Conservation (phyloP, 2,888 invertebrate species). For the Carabus problematicus region DNA sequence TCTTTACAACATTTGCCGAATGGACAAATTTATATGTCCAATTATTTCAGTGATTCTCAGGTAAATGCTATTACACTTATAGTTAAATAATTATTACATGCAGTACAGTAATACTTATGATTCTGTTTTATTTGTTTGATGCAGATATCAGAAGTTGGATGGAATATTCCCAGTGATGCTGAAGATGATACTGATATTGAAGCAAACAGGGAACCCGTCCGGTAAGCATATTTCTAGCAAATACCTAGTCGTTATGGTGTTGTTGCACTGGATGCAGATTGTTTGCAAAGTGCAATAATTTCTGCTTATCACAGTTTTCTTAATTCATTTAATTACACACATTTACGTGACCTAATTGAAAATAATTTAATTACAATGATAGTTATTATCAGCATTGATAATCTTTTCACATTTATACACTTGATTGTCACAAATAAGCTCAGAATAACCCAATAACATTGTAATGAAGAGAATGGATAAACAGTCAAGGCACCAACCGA, state of each 20-base stretch:
- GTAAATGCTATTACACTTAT: too few relatives aligned
- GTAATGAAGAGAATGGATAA: too few relatives aligned
- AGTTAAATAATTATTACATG: neutral
- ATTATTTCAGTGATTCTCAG: constrained; percentile 35
- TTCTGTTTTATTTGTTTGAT: constrained; percentile 15
- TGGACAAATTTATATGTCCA: constrained; percentile 26
- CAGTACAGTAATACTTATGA: neutral
- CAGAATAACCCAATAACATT: too few relatives aligned
- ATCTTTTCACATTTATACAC: too few relatives aligned
- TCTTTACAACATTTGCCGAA: constrained; percentile 35
- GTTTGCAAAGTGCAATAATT: neutral
- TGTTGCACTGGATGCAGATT: neutral
- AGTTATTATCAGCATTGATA: too few relatives aligned
- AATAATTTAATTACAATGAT: too few relatives aligned
- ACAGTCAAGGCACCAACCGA: neutral
- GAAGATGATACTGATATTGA: constrained; percentile 38
- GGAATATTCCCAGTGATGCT: constrained; percentile 33
- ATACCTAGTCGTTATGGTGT: too few relatives aligned
- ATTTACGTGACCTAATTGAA: neutral
- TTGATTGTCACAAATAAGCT: too few relatives aligned
- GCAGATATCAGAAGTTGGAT: constrained; percentile 33
- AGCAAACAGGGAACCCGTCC: constrained; percentile 20
- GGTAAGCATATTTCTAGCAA: constrained; percentile 8
- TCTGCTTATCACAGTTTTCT: too few relatives aligned
- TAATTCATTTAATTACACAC: neutral